Evolutionary conservation across 2,113 vertebrate genomes (phyloP).

Genomic region (Columba janthina): DNA sequence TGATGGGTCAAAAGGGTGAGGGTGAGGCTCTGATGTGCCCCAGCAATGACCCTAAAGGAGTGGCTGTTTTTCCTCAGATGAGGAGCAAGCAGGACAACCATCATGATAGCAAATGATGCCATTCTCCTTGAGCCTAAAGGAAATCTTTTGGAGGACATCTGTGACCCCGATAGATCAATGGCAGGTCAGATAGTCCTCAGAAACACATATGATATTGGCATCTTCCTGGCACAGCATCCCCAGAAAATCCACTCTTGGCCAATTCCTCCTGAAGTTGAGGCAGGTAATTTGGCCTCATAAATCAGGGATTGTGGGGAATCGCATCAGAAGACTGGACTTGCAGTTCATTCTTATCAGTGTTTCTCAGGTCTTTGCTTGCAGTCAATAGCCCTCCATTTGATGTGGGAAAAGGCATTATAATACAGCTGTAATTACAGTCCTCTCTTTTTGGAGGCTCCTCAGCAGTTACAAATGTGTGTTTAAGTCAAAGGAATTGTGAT

Average conservation of each 20-base stretch:
- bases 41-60: not conserved
- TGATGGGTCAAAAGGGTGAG: not conserved
- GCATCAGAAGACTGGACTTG: not conserved
- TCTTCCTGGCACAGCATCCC: not conserved
- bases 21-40: not conserved
- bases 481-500: not conserved
- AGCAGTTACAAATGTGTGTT: not conserved
- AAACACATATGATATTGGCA: constrained; percentile 19
- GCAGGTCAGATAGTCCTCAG: constrained; percentile 48
- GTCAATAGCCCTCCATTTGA: constrained; percentile 34
- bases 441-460: constrained; percentile 8
- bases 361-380: not conserved
- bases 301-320: not conserved
- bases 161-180: constrained; percentile 43
- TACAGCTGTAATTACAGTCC: constrained; percentile 2
- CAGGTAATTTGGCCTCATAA: constrained; percentile 21
- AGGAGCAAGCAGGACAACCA: constrained; percentile 20
- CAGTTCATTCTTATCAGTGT: constrained; percentile 50
- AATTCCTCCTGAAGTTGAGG: not conserved
- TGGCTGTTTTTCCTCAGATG: not conserved
- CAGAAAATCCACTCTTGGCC: not conserved
- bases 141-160: constrained; percentile 47
- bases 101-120: not conserved
- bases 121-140: not conserved
- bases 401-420: not conserved